Evolutionary conservation across 2,888 invertebrate genomes (phyloP), one percentile per base, ranked within the genome.

Genomic region (Diaphora mendica): DNA sequence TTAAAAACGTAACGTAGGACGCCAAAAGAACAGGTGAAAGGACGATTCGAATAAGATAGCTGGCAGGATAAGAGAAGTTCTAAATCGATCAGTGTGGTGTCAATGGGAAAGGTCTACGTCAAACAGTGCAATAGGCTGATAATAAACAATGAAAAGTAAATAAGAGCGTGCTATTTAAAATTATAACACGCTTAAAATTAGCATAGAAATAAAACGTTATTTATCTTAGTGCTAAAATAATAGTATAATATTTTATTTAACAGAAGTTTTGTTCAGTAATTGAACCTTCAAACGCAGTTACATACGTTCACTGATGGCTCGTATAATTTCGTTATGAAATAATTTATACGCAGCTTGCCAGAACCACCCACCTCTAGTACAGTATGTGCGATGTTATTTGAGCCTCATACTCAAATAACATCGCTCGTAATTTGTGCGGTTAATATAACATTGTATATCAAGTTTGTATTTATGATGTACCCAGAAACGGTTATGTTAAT

Each of bases 271-370:
- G 30, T 42, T 70, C 30, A 4, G 33, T 35, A 65, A 71, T 51
- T 71, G 51, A 26, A 48, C 17, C 23, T 23, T 30, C 44, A 44
- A 9, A 26, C 62, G 26, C 62, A 35, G 69, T 62, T 62, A 59
- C 30, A 48, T 70, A 77, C 59, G 70, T 69, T 81, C 72, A 68
- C 72, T 65, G 72, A 76, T 82, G 74, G 42, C 71, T 76, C 65
- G 70, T 82, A 74, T 77, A 78, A 82, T 82, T 80, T 78, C 71
- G 78, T 77, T 75, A 76, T 75, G 64, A 77, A 77, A 84, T 82
- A 75, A 80, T 78, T 80, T 71, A 83, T 77, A 77, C 74, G 77
- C 42, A 74, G 79, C 39, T 33, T 51, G 62, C 82, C 79, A 65
- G 76, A 73, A 26, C 42, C 70, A 70, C 44, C 30, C 8, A 23